These are phyloP conservation scores for Reinhardtius hippoglossoides DNA, from an alignment of 2,113 vertebrate species.

Conservation along the genomic window DNA sequence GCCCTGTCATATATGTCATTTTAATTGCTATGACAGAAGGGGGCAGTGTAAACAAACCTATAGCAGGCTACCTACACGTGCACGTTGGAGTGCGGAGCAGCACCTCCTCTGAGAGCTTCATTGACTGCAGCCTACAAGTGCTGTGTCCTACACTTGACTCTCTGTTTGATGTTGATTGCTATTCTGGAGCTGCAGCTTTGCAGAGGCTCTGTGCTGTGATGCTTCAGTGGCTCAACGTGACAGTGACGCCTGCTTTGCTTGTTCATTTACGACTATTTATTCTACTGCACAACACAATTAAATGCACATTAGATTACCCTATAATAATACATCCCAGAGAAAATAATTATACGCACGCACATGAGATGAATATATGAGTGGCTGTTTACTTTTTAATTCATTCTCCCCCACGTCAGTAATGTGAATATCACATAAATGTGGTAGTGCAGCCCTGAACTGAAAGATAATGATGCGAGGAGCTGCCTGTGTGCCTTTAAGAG, in stretches of 20 bases:
- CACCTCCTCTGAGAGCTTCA: constrained; percentile 55
- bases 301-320: not conserved
- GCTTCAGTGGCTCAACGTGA: constrained; percentile 2
- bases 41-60: constrained; percentile 61
- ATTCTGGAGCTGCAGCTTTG: constrained; percentile 51
- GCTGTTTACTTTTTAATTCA: not conserved
- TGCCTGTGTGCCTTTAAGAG: constrained; percentile 76
- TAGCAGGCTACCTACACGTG: constrained; percentile 5
- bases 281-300: constrained; percentile 3
- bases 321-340: not conserved
- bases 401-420: not conserved
- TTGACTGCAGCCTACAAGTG: constrained; percentile 60
- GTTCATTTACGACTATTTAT: not conserved
- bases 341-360: not conserved
- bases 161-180: constrained; percentile 67
- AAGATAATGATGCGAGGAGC: constrained; percentile 41
- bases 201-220: constrained; percentile 36
- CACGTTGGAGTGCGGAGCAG: constrained; percentile 35
- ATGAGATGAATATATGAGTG: not conserved
- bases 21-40: constrained; percentile 42
- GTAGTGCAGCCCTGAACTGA: constrained; percentile 6
- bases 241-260: constrained; percentile 16
- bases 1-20: constrained; percentile 26
- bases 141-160: constrained; percentile 61
- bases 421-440: not conserved